A percentile compares a stretch with the other conserved stretches of the same genome.
phyloP scores from a whole-genome alignment of 1,140 invertebrate species.

The Dendroctonus valens region DNA sequence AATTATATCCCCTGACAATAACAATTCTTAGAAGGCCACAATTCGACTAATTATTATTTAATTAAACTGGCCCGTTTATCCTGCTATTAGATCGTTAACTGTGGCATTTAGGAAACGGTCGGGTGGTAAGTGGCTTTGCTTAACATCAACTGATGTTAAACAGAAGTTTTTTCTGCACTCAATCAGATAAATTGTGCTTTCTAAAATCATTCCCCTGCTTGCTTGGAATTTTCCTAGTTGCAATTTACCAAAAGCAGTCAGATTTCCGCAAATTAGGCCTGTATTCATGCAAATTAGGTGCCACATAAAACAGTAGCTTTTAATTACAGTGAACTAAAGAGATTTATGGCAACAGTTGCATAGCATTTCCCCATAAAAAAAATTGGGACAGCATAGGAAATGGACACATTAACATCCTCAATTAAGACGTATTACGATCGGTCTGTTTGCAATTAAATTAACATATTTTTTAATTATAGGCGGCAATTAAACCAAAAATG shows the following conservation, averaged over 20 bases:
- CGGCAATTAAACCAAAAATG: conserved; percentile 15
- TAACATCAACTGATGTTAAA: no score
- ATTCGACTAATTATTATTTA: conserved; percentile 26
- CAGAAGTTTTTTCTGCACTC: no score
- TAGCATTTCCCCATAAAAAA: not conserved
- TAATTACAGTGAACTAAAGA: no score
- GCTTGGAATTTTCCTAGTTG: no score
- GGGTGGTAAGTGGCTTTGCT: not conserved
- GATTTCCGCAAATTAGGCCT: no score
- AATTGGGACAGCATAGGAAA: conserved; percentile 5
- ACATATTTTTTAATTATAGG: conserved; percentile 22
- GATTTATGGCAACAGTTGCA: no score
- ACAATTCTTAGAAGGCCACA: conserved; percentile 19
- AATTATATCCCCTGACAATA: conserved; percentile 15
- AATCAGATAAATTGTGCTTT: no score
- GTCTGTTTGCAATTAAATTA: conserved; percentile 17
- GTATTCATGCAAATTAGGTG: no score
- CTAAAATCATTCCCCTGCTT: no score
- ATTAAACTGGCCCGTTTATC: conserved; percentile 19
- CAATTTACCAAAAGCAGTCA: no score
- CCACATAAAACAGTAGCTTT: no score
- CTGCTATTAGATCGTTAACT: conserved; percentile 16
- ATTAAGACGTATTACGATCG: conserved; percentile 19
- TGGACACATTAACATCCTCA: conserved; percentile 17
- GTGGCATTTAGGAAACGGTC: conserved; percentile 21